phyloP scores from a whole-genome alignment of 2,888 invertebrate genomes.

The Odontocolon sp. region DNA sequence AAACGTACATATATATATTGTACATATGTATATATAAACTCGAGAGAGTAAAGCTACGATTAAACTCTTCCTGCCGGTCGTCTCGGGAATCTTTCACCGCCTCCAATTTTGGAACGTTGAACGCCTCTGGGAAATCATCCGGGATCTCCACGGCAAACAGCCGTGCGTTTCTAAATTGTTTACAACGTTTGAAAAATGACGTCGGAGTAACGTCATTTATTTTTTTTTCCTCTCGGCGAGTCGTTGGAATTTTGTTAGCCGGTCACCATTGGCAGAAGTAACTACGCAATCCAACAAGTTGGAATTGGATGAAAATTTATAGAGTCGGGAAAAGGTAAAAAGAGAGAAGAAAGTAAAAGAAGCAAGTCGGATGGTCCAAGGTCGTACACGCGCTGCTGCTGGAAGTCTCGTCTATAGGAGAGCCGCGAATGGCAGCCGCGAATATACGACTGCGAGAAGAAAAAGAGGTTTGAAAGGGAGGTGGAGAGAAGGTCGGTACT shows the following conservation, averaged over 20 bases:
- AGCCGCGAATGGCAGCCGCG: conserved; percentile 28
- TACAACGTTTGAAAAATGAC: conserved; percentile 9
- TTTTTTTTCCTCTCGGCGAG: neutral
- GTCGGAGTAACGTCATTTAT: conserved; percentile 17
- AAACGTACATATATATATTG: too few species aligned
- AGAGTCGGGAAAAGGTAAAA: neutral
- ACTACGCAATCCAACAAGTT: neutral
- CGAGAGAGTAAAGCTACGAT: neutral
- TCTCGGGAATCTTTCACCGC: neutral
- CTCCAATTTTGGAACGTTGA: neutral
- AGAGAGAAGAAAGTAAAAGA: conserved; percentile 19
- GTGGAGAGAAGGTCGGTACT: neutral
- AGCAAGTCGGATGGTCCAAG: conserved; percentile 54
- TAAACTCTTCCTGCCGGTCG: neutral
- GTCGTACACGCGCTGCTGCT: conserved; percentile 54
- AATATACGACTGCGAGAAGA: conserved; percentile 8
- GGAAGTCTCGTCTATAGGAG: conserved; percentile 40
- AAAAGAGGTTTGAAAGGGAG: neutral
- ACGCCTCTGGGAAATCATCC: conserved; percentile 22
- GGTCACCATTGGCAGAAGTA: neutral
- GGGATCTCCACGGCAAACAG: neutral
- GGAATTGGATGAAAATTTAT: neutral
- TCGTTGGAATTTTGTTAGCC: neutral
- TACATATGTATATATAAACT: neutral
- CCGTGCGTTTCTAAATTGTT: conserved; percentile 12